Evolutionary conservation across 2,888 invertebrate genomes (phyloP).

Genomic region (Griposia aprilina): DNA sequence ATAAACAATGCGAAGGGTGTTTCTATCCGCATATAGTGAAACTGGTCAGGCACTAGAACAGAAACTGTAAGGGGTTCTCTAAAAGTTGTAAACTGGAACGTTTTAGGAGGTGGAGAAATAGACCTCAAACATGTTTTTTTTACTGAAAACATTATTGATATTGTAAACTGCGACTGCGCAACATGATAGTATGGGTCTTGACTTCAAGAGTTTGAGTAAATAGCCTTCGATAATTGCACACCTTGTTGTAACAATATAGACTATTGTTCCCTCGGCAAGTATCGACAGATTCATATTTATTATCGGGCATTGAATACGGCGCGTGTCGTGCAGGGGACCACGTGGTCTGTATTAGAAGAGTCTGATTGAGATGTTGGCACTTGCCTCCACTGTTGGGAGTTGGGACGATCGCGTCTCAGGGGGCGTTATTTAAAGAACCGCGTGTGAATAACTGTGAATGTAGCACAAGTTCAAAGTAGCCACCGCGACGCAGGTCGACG

Average conservation of each 20-base stretch:
- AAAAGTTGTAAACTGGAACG: neutral
- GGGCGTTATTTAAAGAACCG: constrained; percentile 85
- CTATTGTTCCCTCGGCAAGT: constrained; percentile 34
- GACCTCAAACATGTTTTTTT: neutral
- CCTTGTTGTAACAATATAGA: constrained; percentile 28
- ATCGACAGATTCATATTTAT: constrained; percentile 45
- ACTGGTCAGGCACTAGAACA: neutral
- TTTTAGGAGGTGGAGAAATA: neutral
- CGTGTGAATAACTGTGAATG: constrained; percentile 84
- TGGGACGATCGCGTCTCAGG: constrained; percentile 73
- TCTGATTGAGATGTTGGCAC: constrained; percentile 86
- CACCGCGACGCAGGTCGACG: constrained; percentile 77
- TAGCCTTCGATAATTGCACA: constrained; percentile 38
- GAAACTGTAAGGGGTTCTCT: neutral
- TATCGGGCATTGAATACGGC: constrained; percentile 42
- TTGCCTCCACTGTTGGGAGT: constrained; percentile 67
- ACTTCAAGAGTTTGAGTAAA: constrained; percentile 11
- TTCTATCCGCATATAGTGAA: neutral
- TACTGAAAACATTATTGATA: constrained; percentile 11
- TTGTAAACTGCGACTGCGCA: constrained; percentile 32
- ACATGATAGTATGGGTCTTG: neutral
- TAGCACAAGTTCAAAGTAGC: constrained; percentile 88
- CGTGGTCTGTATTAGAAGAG: constrained; percentile 79
- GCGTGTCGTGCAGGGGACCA: constrained; percentile 70
- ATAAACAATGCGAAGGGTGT: neutral